Percentiles rank a stretch among this genome's conserved stretches.
These are phyloP conservation scores for Gymnodraco acuticeps DNA, from an alignment of 2,797 vertebrate species.

Conservation along the genomic window DNA sequence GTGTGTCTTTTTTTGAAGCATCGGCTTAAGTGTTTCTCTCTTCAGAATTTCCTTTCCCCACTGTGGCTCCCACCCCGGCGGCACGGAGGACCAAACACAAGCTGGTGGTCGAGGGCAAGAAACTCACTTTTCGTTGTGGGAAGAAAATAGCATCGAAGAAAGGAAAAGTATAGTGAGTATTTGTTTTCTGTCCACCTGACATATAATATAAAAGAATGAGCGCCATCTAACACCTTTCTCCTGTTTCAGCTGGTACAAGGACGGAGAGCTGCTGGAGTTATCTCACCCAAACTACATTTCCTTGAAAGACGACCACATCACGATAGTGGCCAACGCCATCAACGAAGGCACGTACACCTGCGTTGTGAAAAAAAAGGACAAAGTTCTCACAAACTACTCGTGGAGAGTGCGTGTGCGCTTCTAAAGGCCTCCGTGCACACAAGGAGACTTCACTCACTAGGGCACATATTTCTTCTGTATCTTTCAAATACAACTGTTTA, in stretches of 20 bases:
- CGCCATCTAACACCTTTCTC: constrained; percentile 11
- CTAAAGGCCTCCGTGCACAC: constrained; percentile 65
- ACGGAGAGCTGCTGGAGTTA: constrained; percentile 93
- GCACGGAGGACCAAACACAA: constrained; percentile 93
- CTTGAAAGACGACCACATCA: constrained; percentile 92
- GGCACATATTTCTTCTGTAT: constrained; percentile 77
- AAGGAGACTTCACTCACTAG: constrained; percentile 68
- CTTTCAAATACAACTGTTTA: constrained; percentile 39
- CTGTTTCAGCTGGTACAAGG: constrained; percentile 95
- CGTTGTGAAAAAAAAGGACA: constrained; percentile 91
- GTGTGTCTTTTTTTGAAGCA: background rate
- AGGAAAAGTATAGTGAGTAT: constrained; percentile 96
- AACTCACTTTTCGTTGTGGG: constrained; percentile 95
- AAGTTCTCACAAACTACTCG: constrained; percentile 94
- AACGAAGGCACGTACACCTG: constrained; percentile 98
- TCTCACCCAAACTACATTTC: constrained; percentile 95
- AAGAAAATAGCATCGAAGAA: constrained; percentile 96
- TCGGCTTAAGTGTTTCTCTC: constrained; percentile 5
- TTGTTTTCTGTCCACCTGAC: background rate
- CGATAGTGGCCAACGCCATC: constrained; percentile 96
- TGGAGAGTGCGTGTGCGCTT: constrained; percentile 93
- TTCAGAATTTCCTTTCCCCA: constrained; percentile 95
- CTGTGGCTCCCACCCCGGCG: constrained; percentile 86
- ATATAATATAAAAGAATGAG: too few species aligned
- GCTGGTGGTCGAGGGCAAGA: constrained; percentile 93